Conservation (phyloP, 2,888 invertebrate genomes). For the Netelia melanura region DNA sequence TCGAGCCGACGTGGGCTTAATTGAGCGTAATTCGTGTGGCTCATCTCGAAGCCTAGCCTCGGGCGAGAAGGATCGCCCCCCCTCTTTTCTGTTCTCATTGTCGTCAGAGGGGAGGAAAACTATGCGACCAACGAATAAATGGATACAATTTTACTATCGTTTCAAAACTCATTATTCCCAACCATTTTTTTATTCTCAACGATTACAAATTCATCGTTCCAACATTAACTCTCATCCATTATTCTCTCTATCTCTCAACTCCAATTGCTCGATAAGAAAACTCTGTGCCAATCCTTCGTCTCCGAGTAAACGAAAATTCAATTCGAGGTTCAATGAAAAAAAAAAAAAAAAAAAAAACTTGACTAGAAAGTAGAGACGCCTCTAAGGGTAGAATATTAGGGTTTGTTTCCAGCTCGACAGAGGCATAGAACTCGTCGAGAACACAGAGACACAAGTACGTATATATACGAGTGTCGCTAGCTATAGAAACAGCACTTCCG, state of each 20-base stretch:
- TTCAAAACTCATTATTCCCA: neutral
- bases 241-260: no score
- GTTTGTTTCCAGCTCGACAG: slow-evolving; percentile 2
- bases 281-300: no score
- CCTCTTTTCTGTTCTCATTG: neutral
- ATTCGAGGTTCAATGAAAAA: no score
- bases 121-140: neutral
- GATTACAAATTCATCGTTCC: no score
- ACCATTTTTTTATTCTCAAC: neutral
- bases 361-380: no score
- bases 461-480: neutral
- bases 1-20: slow-evolving; percentile 74
- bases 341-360: no score
- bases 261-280: no score
- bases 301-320: no score
- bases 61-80: slow-evolving; percentile 1
- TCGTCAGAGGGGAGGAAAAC: neutral
- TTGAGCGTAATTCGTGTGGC: slow-evolving; percentile 76
- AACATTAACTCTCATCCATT: no score
- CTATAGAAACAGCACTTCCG: slow-evolving; percentile 66
- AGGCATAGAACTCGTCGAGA: neutral
- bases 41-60: slow-evolving; percentile 52
- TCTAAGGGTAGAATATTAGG: neutral
- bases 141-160: neutral
- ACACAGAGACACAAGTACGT: neutral